These are phyloP conservation scores for Gobio occitaniae DNA, from an alignment of 2,797 vertebrate genomes.

Conservation along the genomic window DNA sequence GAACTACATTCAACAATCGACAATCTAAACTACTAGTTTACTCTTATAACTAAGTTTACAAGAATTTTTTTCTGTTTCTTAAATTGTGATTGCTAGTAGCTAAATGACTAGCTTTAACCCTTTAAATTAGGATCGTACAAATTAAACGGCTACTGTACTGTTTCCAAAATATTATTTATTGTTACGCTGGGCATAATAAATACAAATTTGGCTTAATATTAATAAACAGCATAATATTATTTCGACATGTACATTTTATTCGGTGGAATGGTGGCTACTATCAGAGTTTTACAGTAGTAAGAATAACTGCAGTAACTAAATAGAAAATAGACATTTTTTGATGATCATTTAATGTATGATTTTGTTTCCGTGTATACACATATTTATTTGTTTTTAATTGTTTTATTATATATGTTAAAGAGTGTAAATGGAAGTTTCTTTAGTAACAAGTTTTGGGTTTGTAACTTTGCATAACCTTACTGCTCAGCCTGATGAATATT, in stretches of 20 bases:
- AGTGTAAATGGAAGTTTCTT: neutral
- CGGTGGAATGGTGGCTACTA: neutral
- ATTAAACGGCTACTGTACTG: neutral
- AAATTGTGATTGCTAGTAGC: slow-evolving; percentile 71
- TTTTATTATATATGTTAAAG: neutral
- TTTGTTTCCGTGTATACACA: neutral
- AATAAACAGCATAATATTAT: neutral
- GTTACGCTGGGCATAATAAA: neutral
- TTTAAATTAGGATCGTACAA: slow-evolving; percentile 57
- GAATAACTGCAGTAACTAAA: neutral
- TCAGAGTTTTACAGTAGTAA: neutral
- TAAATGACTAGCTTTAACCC: slow-evolving; percentile 73
- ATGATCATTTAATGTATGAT: neutral
- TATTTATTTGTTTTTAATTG: no score
- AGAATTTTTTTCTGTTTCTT: neutral
- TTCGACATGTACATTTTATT: neutral
- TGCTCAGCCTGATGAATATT: slow-evolving; percentile 4
- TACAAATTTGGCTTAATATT: neutral
- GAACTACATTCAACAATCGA: neutral
- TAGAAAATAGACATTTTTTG: neutral
- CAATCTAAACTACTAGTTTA: neutral
- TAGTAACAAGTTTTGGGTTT: neutral
- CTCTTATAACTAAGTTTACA: slow-evolving; percentile 47
- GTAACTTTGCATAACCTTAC: neutral
- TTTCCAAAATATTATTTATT: neutral